Conservation (phyloP, 2,888 invertebrate genomes). For the Harpagoxenus sublaevis region DNA sequence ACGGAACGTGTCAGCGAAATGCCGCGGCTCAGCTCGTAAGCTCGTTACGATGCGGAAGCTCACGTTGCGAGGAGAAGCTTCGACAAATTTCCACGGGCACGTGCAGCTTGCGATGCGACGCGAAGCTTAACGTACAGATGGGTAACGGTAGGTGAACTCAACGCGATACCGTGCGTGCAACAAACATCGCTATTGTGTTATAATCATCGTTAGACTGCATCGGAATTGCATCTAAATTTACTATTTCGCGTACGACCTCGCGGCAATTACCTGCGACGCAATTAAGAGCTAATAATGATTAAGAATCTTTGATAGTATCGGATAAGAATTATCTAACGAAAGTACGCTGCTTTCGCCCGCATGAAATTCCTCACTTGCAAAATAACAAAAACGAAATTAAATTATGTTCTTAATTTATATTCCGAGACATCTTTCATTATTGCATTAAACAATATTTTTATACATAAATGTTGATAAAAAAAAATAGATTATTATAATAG, state of each 20-base stretch:
- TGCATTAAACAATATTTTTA: neutral
- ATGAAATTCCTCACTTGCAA: neutral
- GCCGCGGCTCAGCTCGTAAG: conserved; percentile 44
- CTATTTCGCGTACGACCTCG: neutral
- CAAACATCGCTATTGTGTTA: conserved; percentile 40
- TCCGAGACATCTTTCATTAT: neutral
- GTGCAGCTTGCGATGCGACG: conserved; percentile 44
- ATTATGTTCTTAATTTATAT: neutral
- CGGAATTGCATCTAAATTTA: conserved; percentile 23
- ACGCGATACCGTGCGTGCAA: conserved; percentile 31
- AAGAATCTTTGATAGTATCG: neutral
- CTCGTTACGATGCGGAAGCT: conserved; percentile 53
- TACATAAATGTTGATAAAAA: neutral
- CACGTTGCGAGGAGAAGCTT: conserved; percentile 47
- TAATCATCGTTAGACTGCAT: conserved; percentile 42
- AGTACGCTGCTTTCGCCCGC: neutral
- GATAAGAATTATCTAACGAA: neutral
- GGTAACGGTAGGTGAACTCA: conserved; percentile 26
- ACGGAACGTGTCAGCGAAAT: conserved; percentile 30
- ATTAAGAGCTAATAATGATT: conserved; percentile 18
- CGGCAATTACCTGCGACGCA: conserved; percentile 4
- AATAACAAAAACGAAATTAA: neutral
- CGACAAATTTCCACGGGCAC: conserved; percentile 50
- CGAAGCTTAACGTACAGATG: conserved; percentile 40
- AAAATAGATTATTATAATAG: neutral